Evolutionary conservation across 2,113 vertebrate genomes (phyloP).

Genomic region (Chionis minor): DNA sequence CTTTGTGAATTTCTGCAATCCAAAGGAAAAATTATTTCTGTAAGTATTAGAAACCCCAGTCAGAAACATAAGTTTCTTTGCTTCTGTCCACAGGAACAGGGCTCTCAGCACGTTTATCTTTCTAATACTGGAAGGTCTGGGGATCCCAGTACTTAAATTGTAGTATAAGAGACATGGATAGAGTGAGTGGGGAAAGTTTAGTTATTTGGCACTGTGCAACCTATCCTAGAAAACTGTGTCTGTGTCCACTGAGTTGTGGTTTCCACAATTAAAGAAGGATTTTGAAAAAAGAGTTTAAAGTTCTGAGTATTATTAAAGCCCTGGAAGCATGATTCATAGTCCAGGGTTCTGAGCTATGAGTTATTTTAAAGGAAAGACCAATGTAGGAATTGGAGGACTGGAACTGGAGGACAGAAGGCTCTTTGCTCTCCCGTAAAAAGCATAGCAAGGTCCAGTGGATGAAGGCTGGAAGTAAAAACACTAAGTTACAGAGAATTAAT

Average conservation of each 20-base stretch:
- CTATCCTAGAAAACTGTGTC: neutral
- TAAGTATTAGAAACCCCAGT: neutral
- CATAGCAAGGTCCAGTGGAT: neutral
- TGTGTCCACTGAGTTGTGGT: neutral
- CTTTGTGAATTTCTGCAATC: neutral
- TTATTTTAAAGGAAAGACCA: neutral
- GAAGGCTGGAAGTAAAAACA: neutral
- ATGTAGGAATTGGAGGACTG: neutral
- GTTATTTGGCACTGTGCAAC: neutral
- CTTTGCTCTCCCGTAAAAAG: neutral
- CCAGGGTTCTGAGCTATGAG: neutral
- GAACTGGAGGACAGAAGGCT: neutral
- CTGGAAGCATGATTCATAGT: neutral
- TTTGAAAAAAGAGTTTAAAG: neutral
- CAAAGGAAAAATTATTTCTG: neutral
- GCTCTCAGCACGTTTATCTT: neutral
- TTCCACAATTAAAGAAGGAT: neutral
- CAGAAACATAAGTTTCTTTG: neutral
- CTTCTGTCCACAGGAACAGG: neutral
- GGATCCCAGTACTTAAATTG: neutral
- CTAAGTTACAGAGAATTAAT: neutral
- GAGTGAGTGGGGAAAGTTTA: neutral
- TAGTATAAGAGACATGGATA: neutral
- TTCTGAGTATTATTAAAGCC: neutral
- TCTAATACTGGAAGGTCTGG: neutral